Conservation (phyloP, 2,797 vertebrate genomes). For the Myiotriccus ornatus region DNA sequence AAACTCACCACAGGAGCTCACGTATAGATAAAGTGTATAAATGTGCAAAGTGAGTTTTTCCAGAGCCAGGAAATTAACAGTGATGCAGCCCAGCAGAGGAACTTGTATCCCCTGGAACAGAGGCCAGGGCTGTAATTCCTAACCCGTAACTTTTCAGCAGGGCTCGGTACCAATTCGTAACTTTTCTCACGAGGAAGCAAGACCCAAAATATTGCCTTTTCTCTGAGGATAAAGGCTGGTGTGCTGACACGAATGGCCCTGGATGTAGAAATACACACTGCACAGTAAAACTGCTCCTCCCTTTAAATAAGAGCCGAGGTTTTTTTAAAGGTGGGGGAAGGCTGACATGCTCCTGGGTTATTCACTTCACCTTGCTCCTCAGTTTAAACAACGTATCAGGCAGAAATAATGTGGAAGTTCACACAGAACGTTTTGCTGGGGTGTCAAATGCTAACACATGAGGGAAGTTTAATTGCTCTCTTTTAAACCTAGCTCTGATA, state of each 20-base stretch:
- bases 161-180: not conserved
- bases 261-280: not conserved
- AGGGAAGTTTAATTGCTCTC: slow-evolving; percentile 18
- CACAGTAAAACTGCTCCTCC: not conserved
- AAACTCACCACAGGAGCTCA: not conserved
- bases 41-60: not conserved
- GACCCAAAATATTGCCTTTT: not conserved
- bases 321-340: not conserved
- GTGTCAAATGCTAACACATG: not conserved
- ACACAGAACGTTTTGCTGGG: not conserved
- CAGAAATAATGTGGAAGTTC: not conserved
- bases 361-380: not conserved
- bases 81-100: not conserved
- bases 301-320: not conserved
- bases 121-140: not conserved
- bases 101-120: not conserved
- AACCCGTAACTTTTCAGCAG: not conserved
- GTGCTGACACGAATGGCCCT: not conserved
- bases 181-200: not conserved
- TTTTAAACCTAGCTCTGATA: slow-evolving; percentile 30
- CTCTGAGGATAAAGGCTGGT: not conserved
- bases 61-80: not conserved
- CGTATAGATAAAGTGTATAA: not conserved
- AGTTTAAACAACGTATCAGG: not conserved
- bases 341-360: not conserved